Percentiles rank a stretch among this genome's conserved stretches.
Conservation (phyloP, 2,888 invertebrate genomes). For the Epinotia nisella region DNA sequence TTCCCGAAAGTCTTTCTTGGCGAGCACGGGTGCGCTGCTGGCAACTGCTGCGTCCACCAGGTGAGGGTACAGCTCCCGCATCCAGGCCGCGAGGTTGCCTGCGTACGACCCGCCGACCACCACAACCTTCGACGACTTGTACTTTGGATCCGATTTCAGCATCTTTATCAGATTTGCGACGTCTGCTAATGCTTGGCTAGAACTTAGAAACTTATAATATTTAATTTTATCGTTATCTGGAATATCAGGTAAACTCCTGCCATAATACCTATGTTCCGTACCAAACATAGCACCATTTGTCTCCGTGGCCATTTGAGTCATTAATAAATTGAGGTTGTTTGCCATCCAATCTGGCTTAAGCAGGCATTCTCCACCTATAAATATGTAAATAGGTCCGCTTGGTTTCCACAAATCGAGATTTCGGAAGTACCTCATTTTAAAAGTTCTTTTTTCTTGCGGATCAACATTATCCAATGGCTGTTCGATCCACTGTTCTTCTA, state of each 20-base stretch:
- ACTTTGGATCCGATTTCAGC: not conserved
- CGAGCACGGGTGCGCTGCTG: constrained; percentile 3
- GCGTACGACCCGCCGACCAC: constrained; percentile 4
- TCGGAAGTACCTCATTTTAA: not conserved
- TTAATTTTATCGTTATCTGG: not conserved
- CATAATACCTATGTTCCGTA: constrained; percentile 14
- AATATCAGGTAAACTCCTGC: not conserved
- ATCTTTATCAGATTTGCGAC: not conserved
- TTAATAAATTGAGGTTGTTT: not conserved
- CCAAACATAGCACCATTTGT: constrained; percentile 2
- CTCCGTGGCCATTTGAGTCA: not conserved
- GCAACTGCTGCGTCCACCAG: constrained; percentile 6
- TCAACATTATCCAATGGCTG: not conserved
- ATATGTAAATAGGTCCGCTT: not conserved
- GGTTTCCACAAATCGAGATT: not conserved
- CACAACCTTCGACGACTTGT: not conserved
- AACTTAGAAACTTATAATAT: constrained; percentile 6
- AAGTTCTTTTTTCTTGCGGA: not conserved
- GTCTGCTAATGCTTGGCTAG: constrained; percentile 1
- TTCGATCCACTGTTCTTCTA: not conserved
- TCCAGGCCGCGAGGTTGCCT: constrained; percentile 12
- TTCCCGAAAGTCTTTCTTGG: not conserved
- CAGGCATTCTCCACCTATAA: not conserved
- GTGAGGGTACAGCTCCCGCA: not conserved
- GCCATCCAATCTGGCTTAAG: too few species aligned